Conservation (phyloP, 1,140 invertebrate species). For the Euwallacea similis region DNA sequence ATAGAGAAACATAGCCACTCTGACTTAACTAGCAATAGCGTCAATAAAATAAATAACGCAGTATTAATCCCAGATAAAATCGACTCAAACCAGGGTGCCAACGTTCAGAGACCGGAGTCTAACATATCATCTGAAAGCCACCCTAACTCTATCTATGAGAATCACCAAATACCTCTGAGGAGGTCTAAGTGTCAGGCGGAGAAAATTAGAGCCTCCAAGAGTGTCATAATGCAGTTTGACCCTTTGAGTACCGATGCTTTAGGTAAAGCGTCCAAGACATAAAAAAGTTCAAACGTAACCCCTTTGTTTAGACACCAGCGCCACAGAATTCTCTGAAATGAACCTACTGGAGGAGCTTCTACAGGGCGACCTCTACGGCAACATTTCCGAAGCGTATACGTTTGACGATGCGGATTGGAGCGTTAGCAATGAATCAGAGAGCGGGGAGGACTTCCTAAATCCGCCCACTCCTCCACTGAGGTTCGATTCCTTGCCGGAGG, state of each 20-base stretch:
- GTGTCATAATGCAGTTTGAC: conserved; percentile 53
- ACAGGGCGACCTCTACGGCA: conserved; percentile 50
- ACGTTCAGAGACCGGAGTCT: neutral
- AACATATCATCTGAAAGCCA: conserved; percentile 7
- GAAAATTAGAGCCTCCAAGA: conserved; percentile 43
- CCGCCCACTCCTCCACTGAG: conserved; percentile 58
- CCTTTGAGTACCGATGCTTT: conserved; percentile 36
- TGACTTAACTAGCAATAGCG: neutral
- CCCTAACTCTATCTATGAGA: conserved; percentile 32
- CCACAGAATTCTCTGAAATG: conserved; percentile 29
- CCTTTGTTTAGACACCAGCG: conserved; percentile 15
- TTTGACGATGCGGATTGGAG: conserved; percentile 50
- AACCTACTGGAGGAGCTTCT: conserved; percentile 50
- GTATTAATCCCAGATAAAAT: conserved; percentile 44
- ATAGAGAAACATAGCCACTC: neutral
- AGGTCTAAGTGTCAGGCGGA: neutral
- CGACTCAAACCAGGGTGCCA: neutral
- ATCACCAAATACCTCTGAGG: conserved; percentile 16
- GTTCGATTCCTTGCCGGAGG: conserved; percentile 54
- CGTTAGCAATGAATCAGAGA: conserved; percentile 50
- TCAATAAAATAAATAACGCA: neutral
- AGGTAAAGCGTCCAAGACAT: too few species aligned
- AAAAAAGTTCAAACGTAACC: neutral
- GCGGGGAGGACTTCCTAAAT: conserved; percentile 50
- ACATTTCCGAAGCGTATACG: conserved; percentile 44